Conservation (phyloP, 2,113 vertebrate species). For the Brachyistius frenatus region DNA sequence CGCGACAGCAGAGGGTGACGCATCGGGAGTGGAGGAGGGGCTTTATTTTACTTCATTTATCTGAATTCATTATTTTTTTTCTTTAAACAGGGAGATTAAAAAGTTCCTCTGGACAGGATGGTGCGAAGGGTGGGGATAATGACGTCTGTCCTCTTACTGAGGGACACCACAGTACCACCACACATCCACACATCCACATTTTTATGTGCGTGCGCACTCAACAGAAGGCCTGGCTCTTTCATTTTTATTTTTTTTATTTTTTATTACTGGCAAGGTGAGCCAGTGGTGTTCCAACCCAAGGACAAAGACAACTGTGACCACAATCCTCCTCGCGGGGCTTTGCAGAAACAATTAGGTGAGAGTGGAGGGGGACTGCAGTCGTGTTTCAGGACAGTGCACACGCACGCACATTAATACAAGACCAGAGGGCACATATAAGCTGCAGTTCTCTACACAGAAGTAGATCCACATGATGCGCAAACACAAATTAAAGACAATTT, state of each 20-base stretch:
- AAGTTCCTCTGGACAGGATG: slow-evolving; percentile 75
- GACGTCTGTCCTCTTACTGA: slow-evolving; percentile 81
- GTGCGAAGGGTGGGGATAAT: slow-evolving; percentile 81
- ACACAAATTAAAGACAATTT: no score
- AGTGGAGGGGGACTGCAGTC: slow-evolving; percentile 71
- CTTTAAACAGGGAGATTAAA: slow-evolving; percentile 79
- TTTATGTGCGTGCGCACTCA: slow-evolving; percentile 34
- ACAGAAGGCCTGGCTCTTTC: slow-evolving; percentile 65
- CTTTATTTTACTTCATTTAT: slow-evolving; percentile 36
- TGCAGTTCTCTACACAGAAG: not conserved
- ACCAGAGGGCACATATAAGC: not conserved
- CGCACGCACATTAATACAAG: slow-evolving; percentile 19
- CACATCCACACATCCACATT: slow-evolving; percentile 2
- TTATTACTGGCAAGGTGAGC: slow-evolving; percentile 78
- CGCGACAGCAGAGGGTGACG: slow-evolving; percentile 72
- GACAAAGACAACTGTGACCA: slow-evolving; percentile 78
- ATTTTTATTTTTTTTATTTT: slow-evolving; percentile 47
- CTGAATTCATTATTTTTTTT: slow-evolving; percentile 29
- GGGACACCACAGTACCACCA: slow-evolving; percentile 46
- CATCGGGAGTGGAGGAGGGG: slow-evolving; percentile 4
- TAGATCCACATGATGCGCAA: not conserved
- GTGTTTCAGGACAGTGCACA: slow-evolving; percentile 52
- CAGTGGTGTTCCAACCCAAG: slow-evolving; percentile 81
- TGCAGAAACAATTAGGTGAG: slow-evolving; percentile 77
- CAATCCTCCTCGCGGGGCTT: slow-evolving; percentile 69